Conservation (phyloP, 2,797 vertebrate species). For the Fratercula arctica region DNA sequence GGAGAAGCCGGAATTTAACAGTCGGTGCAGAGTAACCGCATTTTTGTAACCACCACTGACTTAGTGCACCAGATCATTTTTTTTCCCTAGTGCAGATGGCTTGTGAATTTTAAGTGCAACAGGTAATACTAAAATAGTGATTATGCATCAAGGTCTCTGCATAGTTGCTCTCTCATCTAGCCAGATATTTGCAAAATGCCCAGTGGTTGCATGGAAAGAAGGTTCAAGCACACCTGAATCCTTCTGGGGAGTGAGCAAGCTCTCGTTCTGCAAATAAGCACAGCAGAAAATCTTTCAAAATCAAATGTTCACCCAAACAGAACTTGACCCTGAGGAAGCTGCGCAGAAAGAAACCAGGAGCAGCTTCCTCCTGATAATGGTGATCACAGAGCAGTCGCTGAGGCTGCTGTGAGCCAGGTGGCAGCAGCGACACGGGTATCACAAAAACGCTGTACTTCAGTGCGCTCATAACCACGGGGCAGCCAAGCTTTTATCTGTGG, state of each 20-base stretch:
- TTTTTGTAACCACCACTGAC: neutral
- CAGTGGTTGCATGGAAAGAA: neutral
- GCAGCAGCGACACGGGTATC: fast-evolving
- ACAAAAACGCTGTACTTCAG: too few species aligned
- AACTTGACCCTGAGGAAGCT: neutral
- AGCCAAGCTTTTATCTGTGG: fast-evolving
- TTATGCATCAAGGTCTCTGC: neutral
- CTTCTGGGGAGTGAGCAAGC: neutral
- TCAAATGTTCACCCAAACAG: neutral
- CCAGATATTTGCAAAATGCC: neutral
- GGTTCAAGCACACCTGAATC: neutral
- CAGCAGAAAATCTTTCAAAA: neutral
- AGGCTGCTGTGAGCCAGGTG: neutral
- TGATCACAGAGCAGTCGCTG: neutral
- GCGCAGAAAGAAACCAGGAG: neutral
- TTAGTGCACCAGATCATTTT: neutral
- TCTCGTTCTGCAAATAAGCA: neutral
- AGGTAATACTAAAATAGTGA: neutral
- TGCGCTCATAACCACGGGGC: fast-evolving
- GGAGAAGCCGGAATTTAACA: neutral
- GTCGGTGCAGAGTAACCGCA: neutral
- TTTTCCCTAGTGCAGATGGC: neutral
- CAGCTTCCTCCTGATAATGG: neutral
- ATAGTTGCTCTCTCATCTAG: neutral
- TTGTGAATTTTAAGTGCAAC: neutral